Conservation (phyloP, 2,113 vertebrate species). For the Cepphus grylle region DNA sequence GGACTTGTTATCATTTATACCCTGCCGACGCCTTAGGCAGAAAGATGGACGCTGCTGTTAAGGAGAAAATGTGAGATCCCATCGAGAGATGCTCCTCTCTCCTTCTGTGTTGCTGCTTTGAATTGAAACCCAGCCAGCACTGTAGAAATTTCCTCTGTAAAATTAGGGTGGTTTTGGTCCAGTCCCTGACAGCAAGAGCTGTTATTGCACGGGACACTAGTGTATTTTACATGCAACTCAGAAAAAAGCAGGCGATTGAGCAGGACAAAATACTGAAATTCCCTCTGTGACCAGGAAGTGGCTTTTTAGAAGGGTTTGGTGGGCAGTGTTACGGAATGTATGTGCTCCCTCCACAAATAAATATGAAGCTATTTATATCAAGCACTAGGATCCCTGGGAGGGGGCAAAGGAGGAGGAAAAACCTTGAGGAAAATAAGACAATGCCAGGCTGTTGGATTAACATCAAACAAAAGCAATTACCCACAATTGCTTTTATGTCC, state of each 20-base stretch:
- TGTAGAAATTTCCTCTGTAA: background rate
- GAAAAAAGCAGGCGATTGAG: background rate
- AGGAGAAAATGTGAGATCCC: background rate
- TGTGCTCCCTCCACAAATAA: background rate
- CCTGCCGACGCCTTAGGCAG: background rate
- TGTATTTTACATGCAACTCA: background rate
- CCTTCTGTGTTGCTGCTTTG: background rate
- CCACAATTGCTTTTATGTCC: background rate
- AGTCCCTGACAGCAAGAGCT: background rate
- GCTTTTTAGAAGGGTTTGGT: background rate
- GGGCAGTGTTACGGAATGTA: background rate
- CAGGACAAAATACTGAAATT: background rate
- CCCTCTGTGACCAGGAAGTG: background rate
- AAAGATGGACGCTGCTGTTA: background rate
- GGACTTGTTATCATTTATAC: background rate
- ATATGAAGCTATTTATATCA: background rate
- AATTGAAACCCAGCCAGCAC: background rate
- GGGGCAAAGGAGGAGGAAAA: background rate
- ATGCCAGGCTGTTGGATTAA: background rate
- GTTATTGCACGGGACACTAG: background rate
- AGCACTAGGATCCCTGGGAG: background rate
- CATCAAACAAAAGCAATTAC: background rate
- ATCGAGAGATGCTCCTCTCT: background rate
- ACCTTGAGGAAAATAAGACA: background rate
- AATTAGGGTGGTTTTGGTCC: background rate